Base-by-base conservation (phyloP, 2,888 invertebrate species). In the Falcaria lacertinaria region DNA sequence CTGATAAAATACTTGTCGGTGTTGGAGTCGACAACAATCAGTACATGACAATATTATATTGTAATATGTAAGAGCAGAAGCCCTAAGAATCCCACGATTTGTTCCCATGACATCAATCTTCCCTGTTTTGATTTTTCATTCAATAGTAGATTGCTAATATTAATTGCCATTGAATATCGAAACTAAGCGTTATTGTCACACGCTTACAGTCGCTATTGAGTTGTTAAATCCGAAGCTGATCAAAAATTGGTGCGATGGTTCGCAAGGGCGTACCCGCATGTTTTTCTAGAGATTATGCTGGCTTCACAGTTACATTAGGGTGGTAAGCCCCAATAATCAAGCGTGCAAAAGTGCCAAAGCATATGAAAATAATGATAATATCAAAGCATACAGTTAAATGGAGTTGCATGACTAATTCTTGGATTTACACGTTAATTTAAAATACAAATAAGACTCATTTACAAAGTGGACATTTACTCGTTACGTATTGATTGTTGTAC, bases 71-170 rank as follows among this genome's bases (percentile, higher is more conserved):
- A n/a, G n/a, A n/a, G n/a, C n/a, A 43, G 42, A 64, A 59, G 52
- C 50, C 57, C 66, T 65, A 51, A 64, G 47, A 64, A 64, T 79
- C 75, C 72, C 76, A 77, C 76, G 74, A 64, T 59, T 57, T 50
- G 71, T 83, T 85, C 84, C 81, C 85, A 84, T 77, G 76, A 68
- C 75, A 81, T 83, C 64, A 80, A 83, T 85, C 77, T 76, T 75
- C 71, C 69, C 68, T 74, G 77, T 83, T 84, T 77, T 83, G 81
- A 86, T 85, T 84, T 80, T 72, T 73, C 68, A 69, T 70, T 79
- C 77, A 77, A 73, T 64, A 65, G 61, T 65, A 68, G 69, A 80
- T 79, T 78, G 80, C 74, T 68, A 73, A 80, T 76, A 65, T 64
- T 52, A 53, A 35, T 22, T 28, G 34, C 33, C 15, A 14, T 4